Conservation (phyloP, 2,113 vertebrate genomes). For the Lasiurus cinereus region DNA sequence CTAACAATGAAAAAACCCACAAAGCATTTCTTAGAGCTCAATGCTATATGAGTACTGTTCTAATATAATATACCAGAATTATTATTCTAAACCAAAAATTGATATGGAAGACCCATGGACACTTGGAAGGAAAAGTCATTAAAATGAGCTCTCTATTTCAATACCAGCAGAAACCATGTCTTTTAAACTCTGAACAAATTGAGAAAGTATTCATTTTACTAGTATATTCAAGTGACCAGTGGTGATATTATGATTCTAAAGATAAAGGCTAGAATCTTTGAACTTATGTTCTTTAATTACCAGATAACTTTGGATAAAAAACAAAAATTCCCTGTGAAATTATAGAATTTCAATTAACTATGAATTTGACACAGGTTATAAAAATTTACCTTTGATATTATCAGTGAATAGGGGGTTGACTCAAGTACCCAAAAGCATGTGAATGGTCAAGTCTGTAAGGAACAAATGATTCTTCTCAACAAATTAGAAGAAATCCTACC, state of each 20-base stretch:
- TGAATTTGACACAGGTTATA: constrained; percentile 45
- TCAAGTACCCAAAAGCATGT: constrained; percentile 2
- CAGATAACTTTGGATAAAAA: background rate
- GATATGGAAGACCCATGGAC: background rate
- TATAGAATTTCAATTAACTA: constrained; percentile 16
- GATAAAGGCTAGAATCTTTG: constrained; percentile 14
- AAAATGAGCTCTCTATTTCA: constrained; percentile 46
- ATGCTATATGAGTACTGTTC: background rate
- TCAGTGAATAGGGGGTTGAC: background rate
- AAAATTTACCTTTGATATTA: constrained; percentile 30
- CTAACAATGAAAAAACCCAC: background rate
- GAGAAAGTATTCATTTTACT: constrained; percentile 21
- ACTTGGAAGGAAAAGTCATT: constrained; percentile 32
- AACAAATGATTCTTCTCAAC: background rate
- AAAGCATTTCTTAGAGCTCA: background rate
- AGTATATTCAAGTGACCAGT: constrained; percentile 17
- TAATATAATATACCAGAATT: background rate
- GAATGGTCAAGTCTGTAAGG: background rate
- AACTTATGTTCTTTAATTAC: constrained; percentile 26
- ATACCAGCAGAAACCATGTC: background rate
- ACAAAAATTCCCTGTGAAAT: background rate
- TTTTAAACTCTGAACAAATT: constrained; percentile 28
- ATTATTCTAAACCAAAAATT: constrained; percentile 27
- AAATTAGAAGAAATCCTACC: background rate
- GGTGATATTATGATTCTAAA: background rate